Percentiles rank a stretch among this genome's conserved stretches.
Evolutionary conservation across 1,140 invertebrate species (phyloP).

Genomic region (Phocides pigmalion): DNA sequence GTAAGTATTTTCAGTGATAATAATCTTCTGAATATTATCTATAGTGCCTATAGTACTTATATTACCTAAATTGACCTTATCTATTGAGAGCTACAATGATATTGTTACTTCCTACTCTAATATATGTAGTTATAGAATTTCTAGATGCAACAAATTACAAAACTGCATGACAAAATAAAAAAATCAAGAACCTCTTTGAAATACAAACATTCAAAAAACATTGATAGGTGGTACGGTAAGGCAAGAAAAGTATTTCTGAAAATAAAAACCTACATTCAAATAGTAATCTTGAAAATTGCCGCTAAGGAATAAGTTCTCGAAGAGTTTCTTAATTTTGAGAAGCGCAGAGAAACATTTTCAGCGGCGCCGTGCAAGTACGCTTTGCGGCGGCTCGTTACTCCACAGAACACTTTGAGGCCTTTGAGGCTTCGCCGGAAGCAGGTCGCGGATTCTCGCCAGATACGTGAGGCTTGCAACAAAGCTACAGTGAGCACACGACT

Average conservation of each 20-base stretch:
- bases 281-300: neutral
- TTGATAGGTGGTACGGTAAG: neutral
- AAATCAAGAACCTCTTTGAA: neutral
- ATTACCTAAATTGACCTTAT: too few relatives aligned
- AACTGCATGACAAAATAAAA: too few relatives aligned
- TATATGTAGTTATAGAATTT: too few relatives aligned
- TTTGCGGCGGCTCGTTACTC: neutral
- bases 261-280: neutral
- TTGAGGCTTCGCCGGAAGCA: neutral
- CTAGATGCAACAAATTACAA: too few relatives aligned
- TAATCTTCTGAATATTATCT: too few relatives aligned
- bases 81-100: too few relatives aligned
- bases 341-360: neutral
- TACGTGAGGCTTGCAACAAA: neutral
- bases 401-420: neutral
- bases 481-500: neutral
- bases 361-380: neutral
- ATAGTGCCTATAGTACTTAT: too few relatives aligned
- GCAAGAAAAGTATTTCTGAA: neutral
- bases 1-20: too few relatives aligned
- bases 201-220: neutral
- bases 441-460: neutral
- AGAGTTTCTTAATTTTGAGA: neutral
- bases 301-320: neutral
- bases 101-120: too few relatives aligned